A percentile compares a stretch with the other conserved stretches of the same genome.
Conservation (phyloP, 2,797 vertebrate genomes). For the Muscicapa comitata region DNA sequence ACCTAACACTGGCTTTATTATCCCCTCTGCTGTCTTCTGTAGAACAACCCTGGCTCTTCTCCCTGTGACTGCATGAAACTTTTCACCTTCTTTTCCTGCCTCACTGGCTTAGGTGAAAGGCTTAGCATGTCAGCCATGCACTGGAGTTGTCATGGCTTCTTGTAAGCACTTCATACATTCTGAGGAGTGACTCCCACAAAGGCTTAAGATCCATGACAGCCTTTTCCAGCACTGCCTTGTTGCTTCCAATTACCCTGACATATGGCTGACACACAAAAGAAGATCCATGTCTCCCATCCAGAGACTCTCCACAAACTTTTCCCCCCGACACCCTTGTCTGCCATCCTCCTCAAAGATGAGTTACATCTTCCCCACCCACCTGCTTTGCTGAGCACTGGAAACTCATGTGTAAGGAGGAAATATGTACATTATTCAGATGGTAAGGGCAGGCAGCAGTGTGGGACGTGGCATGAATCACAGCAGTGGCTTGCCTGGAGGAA, state of each 20-base stretch:
- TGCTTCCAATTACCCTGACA: conserved; percentile 33
- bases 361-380: neutral
- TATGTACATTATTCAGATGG: neutral
- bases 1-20: neutral
- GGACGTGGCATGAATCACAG: neutral
- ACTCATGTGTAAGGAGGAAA: neutral
- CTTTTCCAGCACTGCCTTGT: neutral
- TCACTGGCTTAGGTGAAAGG: neutral
- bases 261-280: neutral
- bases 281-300: neutral
- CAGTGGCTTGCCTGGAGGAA: neutral
- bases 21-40: neutral
- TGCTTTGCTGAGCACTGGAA: neutral
- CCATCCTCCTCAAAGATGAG: rapidly evolving
- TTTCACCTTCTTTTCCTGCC: neutral
- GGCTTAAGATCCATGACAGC: neutral
- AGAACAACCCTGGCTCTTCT: neutral
- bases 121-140: neutral
- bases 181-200: neutral
- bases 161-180: conserved; percentile 18
- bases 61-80: neutral
- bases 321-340: neutral
- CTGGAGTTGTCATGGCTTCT: neutral
- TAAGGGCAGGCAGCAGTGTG: neutral
- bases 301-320: neutral